These are phyloP conservation scores for Salarias fasciatus DNA, from an alignment of 2,797 vertebrate species.

Conservation along the genomic window DNA sequence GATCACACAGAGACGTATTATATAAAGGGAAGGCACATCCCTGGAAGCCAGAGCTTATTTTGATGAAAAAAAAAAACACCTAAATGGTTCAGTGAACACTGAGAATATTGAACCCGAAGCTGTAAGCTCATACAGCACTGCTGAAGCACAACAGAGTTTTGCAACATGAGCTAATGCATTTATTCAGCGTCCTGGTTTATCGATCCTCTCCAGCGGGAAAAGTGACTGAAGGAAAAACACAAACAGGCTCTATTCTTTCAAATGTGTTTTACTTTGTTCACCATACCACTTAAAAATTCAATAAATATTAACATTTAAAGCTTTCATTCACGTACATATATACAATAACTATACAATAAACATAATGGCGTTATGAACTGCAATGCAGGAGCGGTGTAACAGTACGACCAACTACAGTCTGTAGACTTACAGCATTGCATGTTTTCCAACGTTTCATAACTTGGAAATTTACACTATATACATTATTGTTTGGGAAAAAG, in stretches of 20 bases:
- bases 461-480: constrained; percentile 86
- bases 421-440: constrained; percentile 63
- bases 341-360: constrained; percentile 88
- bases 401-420: constrained; percentile 63
- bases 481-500: constrained; percentile 79
- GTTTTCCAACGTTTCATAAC: constrained; percentile 59
- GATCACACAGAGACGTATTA: too few relatives aligned
- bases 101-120: too few relatives aligned
- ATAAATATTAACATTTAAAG: constrained; percentile 92
- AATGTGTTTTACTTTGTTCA: constrained; percentile 79
- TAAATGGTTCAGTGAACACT: too few relatives aligned
- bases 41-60: too few relatives aligned
- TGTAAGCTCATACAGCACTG: too few relatives aligned
- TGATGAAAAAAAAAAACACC: too few relatives aligned
- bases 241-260: constrained; percentile 49
- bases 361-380: constrained; percentile 76
- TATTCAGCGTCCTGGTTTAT: too few relatives aligned
- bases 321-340: constrained; percentile 86
- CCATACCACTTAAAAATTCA: constrained; percentile 83
- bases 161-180: too few relatives aligned
- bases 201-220: too few relatives aligned
- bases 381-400: constrained; percentile 70
- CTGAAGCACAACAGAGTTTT: too few relatives aligned
- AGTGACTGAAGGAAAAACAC: constrained; percentile 3
- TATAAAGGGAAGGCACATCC: too few relatives aligned